These are phyloP conservation scores for Periophthalmus magnuspinnatus DNA, from an alignment of 2,797 vertebrate genomes.

Conservation along the genomic window DNA sequence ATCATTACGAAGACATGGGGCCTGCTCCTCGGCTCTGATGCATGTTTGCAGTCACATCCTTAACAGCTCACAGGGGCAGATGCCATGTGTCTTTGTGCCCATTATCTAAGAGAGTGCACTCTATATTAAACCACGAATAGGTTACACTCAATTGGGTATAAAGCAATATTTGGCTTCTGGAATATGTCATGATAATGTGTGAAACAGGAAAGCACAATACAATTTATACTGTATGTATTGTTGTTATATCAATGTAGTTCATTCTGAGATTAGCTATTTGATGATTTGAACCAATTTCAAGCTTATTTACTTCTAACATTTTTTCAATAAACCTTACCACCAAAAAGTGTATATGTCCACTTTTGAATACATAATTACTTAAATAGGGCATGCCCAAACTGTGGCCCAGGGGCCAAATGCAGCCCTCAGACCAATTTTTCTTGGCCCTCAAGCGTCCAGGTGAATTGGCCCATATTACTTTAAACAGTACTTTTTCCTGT, in stretches of 20 bases:
- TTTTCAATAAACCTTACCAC: too few species aligned
- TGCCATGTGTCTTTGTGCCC: slow-evolving; percentile 24
- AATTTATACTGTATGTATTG: background rate
- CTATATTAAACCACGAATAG: background rate
- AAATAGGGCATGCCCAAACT: too few species aligned
- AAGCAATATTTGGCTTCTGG: background rate
- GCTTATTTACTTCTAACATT: too few species aligned
- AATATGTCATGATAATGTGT: slow-evolving; percentile 10
- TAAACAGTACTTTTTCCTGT: too few species aligned
- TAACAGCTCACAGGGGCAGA: background rate
- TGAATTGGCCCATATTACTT: too few species aligned
- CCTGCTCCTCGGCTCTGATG: slow-evolving; percentile 13
- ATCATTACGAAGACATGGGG: slow-evolving; percentile 1
- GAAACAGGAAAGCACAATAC: background rate
- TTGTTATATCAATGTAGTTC: background rate
- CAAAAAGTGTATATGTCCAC: too few species aligned
- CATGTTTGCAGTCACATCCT: slow-evolving; percentile 20
- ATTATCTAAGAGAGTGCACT: slow-evolving; percentile 15
- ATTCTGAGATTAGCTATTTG: background rate
- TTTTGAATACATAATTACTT: too few species aligned
- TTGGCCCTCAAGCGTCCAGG: too few species aligned
- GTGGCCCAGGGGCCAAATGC: too few species aligned
- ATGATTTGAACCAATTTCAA: background rate
- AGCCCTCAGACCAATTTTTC: too few species aligned
- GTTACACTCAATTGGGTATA: slow-evolving; percentile 12